Evolutionary conservation across 2,797 vertebrate genomes (phyloP), one percentile per base, ranked within the genome.

Genomic region (Enteromius mattozi): DNA sequence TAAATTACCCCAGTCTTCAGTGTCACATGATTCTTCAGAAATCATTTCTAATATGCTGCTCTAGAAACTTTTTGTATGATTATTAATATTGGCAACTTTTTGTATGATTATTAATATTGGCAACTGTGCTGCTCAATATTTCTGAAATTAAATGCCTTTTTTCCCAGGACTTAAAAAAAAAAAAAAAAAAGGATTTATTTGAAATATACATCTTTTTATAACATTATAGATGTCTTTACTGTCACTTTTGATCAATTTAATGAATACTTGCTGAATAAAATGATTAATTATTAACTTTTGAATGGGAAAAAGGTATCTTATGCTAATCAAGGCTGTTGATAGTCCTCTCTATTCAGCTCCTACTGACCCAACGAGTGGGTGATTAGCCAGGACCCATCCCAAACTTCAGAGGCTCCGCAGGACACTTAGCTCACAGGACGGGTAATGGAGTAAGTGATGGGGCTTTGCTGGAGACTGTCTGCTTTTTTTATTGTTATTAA

Each of bases 341-440:
- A 37, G 72, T 83, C 12, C 10, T 77, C 63, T 69, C 35, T 19
- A 4, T 45, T 54, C 19, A 77, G 61, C 63, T 74, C 27, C 54
- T 14, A 21, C n/a, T 76, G 30, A 74, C 69, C 70, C 56, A 24
- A 51, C 9, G 27, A 61, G 54, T 19, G 17, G 16, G 7, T 69
- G 49, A 78, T 78, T 33, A 78, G 24, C 27, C 17, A 71, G 74
- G 37, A 74, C 47, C 59, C 71, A 56, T 83, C 24, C 30, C 74
- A 37, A 78, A 75, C 81, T 81, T 91, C 90, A 92, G 88, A 91
- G 84, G 91, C 83, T 86, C 88, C 78, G 45, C 90, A 92, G 92
- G 92, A 93, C 90, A 91, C 91, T 88, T 88, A 91, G 91, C 92
- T 93, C 92, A 92, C 91, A 93, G 89, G 87, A 88, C 84, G 33